phyloP scores from a whole-genome alignment of 2,888 invertebrate genomes.

The Drosophila demipolita region DNA sequence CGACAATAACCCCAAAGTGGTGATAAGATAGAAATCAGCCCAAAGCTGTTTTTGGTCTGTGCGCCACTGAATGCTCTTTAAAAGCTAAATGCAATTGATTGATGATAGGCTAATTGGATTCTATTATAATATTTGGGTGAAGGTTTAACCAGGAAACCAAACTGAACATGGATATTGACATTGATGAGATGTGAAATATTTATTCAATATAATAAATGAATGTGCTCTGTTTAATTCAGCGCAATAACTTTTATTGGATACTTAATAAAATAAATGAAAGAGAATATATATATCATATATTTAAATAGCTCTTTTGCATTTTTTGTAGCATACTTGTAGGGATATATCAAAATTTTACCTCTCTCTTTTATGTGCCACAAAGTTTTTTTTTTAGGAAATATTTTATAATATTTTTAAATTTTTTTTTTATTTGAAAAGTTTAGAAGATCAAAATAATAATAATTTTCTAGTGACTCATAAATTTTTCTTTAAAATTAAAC shows the following conservation, averaged over 20 bases:
- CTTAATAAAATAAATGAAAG: background rate
- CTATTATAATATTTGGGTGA: background rate
- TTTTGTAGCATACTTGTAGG: constrained; percentile 30
- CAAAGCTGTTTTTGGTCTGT: constrained; percentile 1
- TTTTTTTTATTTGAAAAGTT: background rate
- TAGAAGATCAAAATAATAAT: background rate
- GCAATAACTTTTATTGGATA: no score
- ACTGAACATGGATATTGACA: background rate
- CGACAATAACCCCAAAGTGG: constrained; percentile 26
- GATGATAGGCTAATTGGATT: constrained; percentile 4
- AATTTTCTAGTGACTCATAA: no score
- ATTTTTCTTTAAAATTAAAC: background rate
- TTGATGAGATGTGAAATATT: background rate
- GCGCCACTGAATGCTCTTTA: constrained; percentile 33
- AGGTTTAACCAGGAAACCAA: background rate
- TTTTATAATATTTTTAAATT: background rate
- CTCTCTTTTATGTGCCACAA: background rate
- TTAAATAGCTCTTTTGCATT: background rate
- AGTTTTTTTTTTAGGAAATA: background rate
- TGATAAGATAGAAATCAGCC: constrained; percentile 48
- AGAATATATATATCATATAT: background rate
- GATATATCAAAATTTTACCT: background rate
- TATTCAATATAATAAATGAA: background rate
- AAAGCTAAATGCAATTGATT: constrained; percentile 16
- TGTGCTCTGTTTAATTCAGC: background rate